Base-by-base conservation (phyloP, 2,888 invertebrate genomes). In the Drosophila meridionalis region DNA sequence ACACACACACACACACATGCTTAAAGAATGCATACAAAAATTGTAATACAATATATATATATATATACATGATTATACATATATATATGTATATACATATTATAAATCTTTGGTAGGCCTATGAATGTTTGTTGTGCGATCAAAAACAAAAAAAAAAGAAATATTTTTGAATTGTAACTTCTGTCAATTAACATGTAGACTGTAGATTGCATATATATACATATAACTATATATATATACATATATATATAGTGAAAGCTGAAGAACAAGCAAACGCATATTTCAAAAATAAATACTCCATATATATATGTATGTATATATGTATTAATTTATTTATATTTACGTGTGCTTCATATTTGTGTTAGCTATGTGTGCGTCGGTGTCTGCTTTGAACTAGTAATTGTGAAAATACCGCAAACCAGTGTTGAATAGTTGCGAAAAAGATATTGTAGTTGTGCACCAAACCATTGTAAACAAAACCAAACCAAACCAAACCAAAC, bases 161-260 rank as follows among this genome's bases (percentile, higher is more conserved):
- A 66, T 9, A 75, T 70, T 83, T 87, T 89, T 88, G 87, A 84
- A 92, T 91, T 92, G 93, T 91, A 93, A 93, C 93, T 92, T 92
- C 91, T 93, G 93, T 93, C 93, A 93, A 93, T 93, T 93, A 93
- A 91, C 90, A 92, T 91, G 92, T 93, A 93, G 93, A 93, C 93
- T 93, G 93, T 92, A 77, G 77, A 61, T 76, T 92, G 91, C 83
- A 90, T 83, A 88, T 52, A 26, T 32, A 32, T 48, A n/a, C 11
- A 47, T 47, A 14, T 28, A 45, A 26, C 26, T 12, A 45, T 48
- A n/a, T 48, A 48, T 48, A 30, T n/a, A 43, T 42, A 42, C 8
- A 90, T 83, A 87, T 48, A 30, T 30, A 30, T 81, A 83, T 90
- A 87, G 78, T 73, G 56, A 56, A 84, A 73, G 12, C 47, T 67